Evolutionary conservation across 1,140 invertebrate genomes (phyloP), one percentile per base, ranked within the genome.

Genomic region (Acromyrmex heyeri): DNA sequence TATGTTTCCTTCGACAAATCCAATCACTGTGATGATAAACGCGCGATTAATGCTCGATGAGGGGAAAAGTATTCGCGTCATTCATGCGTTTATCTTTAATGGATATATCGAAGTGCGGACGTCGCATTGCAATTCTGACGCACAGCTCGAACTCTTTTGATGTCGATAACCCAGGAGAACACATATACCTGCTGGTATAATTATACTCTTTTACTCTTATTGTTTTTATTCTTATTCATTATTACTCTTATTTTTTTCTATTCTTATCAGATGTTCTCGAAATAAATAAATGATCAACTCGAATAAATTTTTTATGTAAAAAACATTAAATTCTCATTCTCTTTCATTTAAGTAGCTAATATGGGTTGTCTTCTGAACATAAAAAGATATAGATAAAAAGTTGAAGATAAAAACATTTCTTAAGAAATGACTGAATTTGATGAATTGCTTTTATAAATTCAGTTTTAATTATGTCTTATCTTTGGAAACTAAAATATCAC

Each of bases 81-180:
- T 82, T 82, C 78, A 72, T 21, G 65, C 65, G 3, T 72, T 67
- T 82, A 82, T 82, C 78, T 82, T 70, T 72, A 59, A 82, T 82
- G 78, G n/a, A 82, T 72, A 57, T 44, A 72, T 82, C 30, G 59
- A 48, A 64, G 70, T 27, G 7, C 34, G 53, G 16, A 67, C 50
- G 14, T 50, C 67, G 57, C 48, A 21, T 73, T 44, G 53, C 50
- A 38, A n/a, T 55, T 67, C n/a, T 69, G 64, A 81, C 77, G 62
- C 77, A 8, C 61, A 30, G 5, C 21, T 69, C 62, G 44, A 67
- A 79, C 44, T 55, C 64, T 21, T 3, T 10, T 38, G 48, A 81
- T 81, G 77, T 81, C 77, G 77, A 81, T 81, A 81, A 81, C 62
- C 57, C 16, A 44, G 48, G 77, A 79, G n/a, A 48, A 70, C 64